A percentile compares a stretch with the other conserved stretches of the same genome.
Conservation (phyloP, 2,113 vertebrate genomes). For the Eubucco bourcierii region DNA sequence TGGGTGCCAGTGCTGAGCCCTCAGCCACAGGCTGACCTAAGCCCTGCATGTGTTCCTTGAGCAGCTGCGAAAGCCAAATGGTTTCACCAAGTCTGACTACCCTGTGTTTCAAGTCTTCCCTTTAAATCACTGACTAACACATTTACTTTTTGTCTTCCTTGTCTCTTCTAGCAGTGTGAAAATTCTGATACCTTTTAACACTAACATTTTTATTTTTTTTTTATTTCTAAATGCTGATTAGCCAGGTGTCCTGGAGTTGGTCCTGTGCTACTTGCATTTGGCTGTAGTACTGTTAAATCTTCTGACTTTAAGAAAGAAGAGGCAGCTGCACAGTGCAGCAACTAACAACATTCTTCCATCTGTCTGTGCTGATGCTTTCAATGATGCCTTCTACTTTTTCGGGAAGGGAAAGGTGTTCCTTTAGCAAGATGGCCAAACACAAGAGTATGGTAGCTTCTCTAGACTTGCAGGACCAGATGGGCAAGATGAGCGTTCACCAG, state of each 20-base stretch:
- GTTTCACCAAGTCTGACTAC: background rate
- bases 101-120: background rate
- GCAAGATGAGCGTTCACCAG: background rate
- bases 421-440: background rate
- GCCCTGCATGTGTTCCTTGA: background rate
- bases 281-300: background rate
- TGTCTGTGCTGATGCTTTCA: background rate
- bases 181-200: background rate
- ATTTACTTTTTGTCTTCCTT: background rate
- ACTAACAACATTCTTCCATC: background rate
- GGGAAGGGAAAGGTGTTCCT: background rate
- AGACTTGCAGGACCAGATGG: background rate
- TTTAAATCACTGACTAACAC: background rate
- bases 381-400: background rate
- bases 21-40: rapidly evolving
- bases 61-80: background rate
- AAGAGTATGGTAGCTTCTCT: background rate
- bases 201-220: background rate
- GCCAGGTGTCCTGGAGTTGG: background rate
- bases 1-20: background rate
- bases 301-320: background rate
- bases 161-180: background rate
- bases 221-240: background rate
- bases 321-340: background rate
- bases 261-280: background rate